phyloP scores from a whole-genome alignment of 2,888 invertebrate species.

The Drosophila picticornis region DNA sequence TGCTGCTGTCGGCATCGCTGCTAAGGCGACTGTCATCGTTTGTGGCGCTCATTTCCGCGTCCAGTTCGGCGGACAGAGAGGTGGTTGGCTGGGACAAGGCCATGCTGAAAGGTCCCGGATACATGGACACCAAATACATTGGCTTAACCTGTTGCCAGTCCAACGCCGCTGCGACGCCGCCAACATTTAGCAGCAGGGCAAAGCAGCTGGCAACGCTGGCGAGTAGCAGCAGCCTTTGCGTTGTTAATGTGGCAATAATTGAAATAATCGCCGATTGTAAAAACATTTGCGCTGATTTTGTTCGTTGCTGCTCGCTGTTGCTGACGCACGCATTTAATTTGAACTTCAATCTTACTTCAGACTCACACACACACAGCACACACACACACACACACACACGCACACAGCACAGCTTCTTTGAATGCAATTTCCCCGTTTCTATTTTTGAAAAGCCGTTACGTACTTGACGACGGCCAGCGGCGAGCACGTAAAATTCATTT shows the following conservation, averaged over 20 bases:
- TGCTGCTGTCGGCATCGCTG: conserved; percentile 23
- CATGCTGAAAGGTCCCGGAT: conserved; percentile 65
- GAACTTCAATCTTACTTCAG: conserved; percentile 51
- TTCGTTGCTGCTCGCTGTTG: conserved; percentile 33
- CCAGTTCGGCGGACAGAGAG: conserved; percentile 61
- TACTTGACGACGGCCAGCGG: conserved; percentile 8
- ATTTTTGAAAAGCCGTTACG: conserved; percentile 65
- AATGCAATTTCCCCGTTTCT: conserved; percentile 36
- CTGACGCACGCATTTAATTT: conserved; percentile 70
- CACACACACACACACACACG: conserved; percentile 10
- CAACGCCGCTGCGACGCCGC: conserved; percentile 59
- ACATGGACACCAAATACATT: conserved; percentile 84
- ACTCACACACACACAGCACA: conserved; percentile 37
- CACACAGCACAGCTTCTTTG: conserved; percentile 26
- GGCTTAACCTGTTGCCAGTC: conserved; percentile 84
- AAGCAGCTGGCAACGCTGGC: conserved; percentile 26
- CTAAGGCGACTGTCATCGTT: conserved; percentile 53
- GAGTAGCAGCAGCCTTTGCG: conserved; percentile 35
- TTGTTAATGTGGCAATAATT: conserved; percentile 56
- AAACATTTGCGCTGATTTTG: conserved; percentile 72
- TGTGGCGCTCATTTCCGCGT: conserved; percentile 70
- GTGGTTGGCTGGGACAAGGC: conserved; percentile 41
- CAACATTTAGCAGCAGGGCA: conserved; percentile 46
- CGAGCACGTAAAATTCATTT: conserved; percentile 30
- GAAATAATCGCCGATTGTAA: conserved; percentile 61